Evolutionary conservation across 2,113 vertebrate genomes (phyloP).

Genomic region (Toxotes chatareus): DNA sequence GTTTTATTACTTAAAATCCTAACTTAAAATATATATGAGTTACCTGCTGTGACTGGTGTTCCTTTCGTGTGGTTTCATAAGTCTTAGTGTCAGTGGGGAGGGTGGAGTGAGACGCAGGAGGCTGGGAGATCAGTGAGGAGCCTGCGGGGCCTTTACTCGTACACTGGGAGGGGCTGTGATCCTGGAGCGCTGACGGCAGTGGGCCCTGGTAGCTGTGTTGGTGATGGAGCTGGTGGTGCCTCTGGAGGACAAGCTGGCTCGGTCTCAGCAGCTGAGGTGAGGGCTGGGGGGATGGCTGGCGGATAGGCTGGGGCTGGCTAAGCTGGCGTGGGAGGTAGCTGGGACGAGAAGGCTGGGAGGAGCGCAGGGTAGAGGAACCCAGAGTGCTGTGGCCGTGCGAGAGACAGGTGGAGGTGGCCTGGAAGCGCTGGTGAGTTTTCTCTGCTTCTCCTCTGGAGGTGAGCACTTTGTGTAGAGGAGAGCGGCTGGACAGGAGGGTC

Average conservation of each 20-base stretch:
- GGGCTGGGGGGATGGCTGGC: slow-evolving; percentile 70
- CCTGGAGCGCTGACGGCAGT: slow-evolving; percentile 68
- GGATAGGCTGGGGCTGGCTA: slow-evolving; percentile 75
- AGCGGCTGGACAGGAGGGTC: slow-evolving; percentile 71
- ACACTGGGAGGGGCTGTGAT: slow-evolving; percentile 45
- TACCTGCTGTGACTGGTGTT: slow-evolving; percentile 68
- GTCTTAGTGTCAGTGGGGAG: slow-evolving; percentile 65
- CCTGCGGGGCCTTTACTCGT: slow-evolving; percentile 40
- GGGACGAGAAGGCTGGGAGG: slow-evolving; percentile 61
- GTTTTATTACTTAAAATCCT: too few species aligned
- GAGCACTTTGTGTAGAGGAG: slow-evolving; percentile 73
- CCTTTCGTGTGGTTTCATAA: slow-evolving; percentile 64
- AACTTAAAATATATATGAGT: neutral
- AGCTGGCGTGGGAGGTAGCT: slow-evolving; percentile 84
- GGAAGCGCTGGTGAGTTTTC: slow-evolving; percentile 60
- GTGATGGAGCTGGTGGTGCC: slow-evolving; percentile 81
- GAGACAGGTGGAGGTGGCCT: slow-evolving; percentile 30
- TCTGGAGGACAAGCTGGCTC: slow-evolving; percentile 77
- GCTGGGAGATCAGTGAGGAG: slow-evolving; percentile 46
- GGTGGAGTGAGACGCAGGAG: slow-evolving; percentile 60
- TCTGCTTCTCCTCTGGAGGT: slow-evolving; percentile 62
- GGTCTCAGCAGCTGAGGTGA: slow-evolving; percentile 75
- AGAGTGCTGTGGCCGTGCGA: slow-evolving; percentile 56
- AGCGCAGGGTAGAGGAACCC: slow-evolving; percentile 59
- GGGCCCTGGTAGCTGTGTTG: slow-evolving; percentile 83